Evolutionary conservation across 2,797 vertebrate genomes (phyloP), one percentile per base, ranked within the genome.

Genomic region (Propithecus perrieri): DNA sequence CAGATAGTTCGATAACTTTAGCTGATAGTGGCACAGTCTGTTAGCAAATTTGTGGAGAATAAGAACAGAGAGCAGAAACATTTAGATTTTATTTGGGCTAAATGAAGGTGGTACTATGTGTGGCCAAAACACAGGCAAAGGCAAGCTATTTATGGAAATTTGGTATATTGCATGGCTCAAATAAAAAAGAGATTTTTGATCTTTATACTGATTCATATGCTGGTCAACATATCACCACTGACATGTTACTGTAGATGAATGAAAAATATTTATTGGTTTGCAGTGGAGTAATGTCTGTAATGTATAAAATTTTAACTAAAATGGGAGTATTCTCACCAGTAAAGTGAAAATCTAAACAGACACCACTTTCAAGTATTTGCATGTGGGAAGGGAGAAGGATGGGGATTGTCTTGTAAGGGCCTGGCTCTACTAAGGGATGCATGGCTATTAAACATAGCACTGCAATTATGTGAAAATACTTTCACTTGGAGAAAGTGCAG

Each of bases 401-500:
- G 35, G 71, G 0, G 4, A 59, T 50, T 67, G 3, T 17, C 65
- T 35, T 71, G 11, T 57, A 53, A 38, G 43, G 53, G 38, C 9
- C n/a, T 57, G 20, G 8, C 2, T 89, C 57, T 74, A 6, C 17
- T 57, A 15, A 43, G 79, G 38, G 55, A 59, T 3, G 26, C 7
- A 30, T 3, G 10, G 33, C 20, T 76, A 72, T 81, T 85, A 74
- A 78, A 67, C 5, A 26, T 10, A 50, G 17, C 2, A 10, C 28
- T 87, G n/a, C 13, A 85, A 81, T 76, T 95, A 53, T 33, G 38
- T 53, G 76, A 92, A 94, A 85, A 76, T 46, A 80, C 76, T 92
- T 94, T 93, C 72, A 92, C 67, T 20, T 89, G 15, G 41, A 88
- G 46, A 90, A 69, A 88, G n/a, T 67, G 35, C 12, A 20, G 46